Evolutionary conservation across 1,140 invertebrate genomes (phyloP).

Genomic region (Rhynchophorus ferrugineus): DNA sequence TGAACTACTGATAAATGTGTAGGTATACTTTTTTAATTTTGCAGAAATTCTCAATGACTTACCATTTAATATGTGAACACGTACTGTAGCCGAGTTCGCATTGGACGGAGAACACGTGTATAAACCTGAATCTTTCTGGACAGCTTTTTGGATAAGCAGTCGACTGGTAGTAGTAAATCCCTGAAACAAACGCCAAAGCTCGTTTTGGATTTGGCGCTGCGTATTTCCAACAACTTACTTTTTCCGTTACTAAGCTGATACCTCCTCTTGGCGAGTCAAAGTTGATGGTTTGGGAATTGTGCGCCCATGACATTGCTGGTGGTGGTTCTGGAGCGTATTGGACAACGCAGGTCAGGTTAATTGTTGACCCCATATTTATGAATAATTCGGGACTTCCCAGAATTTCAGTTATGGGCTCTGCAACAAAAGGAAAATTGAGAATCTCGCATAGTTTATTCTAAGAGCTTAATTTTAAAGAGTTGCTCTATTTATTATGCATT

Average conservation of each 20-base stretch:
- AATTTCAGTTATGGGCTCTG: slow-evolving; percentile 80
- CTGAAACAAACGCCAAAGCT: slow-evolving; percentile 12
- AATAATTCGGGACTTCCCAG: slow-evolving; percentile 71
- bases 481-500: too few species aligned
- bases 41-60: too few species aligned
- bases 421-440: slow-evolving; percentile 34
- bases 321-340: slow-evolving; percentile 75
- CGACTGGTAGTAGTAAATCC: slow-evolving; percentile 69
- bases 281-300: slow-evolving; percentile 71
- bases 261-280: slow-evolving; percentile 66
- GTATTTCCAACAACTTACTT: too few species aligned
- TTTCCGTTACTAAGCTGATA: slow-evolving; percentile 72
- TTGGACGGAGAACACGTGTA: slow-evolving; percentile 75
- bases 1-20: too few species aligned
- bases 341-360: slow-evolving; percentile 81
- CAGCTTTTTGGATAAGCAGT: slow-evolving; percentile 70
- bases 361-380: slow-evolving; percentile 79
- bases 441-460: too few species aligned
- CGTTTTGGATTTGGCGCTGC: neutral
- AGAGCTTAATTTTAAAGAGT: too few species aligned
- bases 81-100: slow-evolving; percentile 62
- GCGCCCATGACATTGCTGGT: slow-evolving; percentile 68
- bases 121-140: slow-evolving; percentile 62
- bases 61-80: slow-evolving; percentile 80
- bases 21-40: too few species aligned